Conservation (phyloP, 1,140 invertebrate species). For the Achatina immaculata region DNA sequence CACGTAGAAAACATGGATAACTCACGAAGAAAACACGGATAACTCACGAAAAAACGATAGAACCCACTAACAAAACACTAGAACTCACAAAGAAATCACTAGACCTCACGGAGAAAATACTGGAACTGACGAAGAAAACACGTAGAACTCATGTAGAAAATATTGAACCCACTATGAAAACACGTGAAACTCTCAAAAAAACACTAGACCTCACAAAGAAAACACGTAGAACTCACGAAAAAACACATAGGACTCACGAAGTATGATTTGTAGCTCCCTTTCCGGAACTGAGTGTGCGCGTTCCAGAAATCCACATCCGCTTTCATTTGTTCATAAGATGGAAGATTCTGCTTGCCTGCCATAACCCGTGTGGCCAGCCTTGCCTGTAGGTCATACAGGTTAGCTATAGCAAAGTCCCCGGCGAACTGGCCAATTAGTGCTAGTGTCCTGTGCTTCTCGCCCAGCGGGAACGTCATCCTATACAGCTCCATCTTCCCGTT, state of each 20-base stretch:
- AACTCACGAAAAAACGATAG: no score
- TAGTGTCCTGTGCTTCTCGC: constrained; percentile 9
- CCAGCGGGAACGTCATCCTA: constrained; percentile 7
- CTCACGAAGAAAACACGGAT: no score
- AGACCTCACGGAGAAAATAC: no score
- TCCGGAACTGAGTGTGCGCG: neutral
- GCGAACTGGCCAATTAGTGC: neutral
- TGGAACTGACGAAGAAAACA: no score
- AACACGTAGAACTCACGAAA: no score
- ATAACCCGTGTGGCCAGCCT: constrained; percentile 2
- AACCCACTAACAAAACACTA: no score
- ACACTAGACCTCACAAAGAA: no score
- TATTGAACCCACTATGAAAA: no score
- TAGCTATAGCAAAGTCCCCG: neutral
- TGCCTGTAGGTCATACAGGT: neutral
- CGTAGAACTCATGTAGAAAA: no score
- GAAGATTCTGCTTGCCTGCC: constrained; percentile 1
- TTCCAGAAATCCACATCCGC: constrained; percentile 16
- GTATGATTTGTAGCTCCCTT: neutral
- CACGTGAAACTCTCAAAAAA: no score
- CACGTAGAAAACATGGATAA: no score
- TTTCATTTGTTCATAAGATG: neutral
- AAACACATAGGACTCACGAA: neutral
- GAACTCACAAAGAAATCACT: no score
- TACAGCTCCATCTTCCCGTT: neutral